Evolutionary conservation across 2,888 invertebrate genomes (phyloP).

Genomic region (Nebria brevicollis): DNA sequence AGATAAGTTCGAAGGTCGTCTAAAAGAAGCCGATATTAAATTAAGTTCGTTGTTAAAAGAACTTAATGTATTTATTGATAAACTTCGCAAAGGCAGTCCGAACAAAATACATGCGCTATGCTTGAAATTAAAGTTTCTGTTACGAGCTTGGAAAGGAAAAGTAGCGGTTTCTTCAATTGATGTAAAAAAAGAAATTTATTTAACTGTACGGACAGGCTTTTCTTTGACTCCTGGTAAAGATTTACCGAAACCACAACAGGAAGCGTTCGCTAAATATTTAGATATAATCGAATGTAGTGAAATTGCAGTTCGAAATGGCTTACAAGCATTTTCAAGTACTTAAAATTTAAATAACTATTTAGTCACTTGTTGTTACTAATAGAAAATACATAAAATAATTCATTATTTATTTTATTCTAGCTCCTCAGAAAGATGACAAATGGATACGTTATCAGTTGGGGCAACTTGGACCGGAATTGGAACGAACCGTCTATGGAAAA

Average conservation of each 20-base stretch:
- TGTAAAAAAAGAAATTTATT: conserved; percentile 32
- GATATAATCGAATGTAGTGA: conserved; percentile 46
- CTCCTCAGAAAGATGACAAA: conserved; percentile 16
- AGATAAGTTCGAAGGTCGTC: conserved; percentile 26
- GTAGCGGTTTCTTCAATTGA: neutral
- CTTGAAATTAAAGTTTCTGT: conserved; percentile 35
- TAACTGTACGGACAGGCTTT: conserved; percentile 26
- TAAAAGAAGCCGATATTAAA: conserved; percentile 21
- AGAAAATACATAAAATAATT: too few species aligned
- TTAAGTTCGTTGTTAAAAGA: conserved; percentile 11
- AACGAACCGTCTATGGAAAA: conserved; percentile 41
- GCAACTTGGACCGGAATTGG: conserved; percentile 50
- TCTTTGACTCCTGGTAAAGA: conserved; percentile 4
- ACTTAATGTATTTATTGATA: conserved; percentile 14
- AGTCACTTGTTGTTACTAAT: too few species aligned
- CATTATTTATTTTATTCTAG: neutral
- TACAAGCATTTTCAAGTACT: conserved; percentile 31
- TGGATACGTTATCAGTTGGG: conserved; percentile 51
- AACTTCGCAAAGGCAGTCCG: conserved; percentile 19
- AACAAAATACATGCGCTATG: conserved; percentile 18
- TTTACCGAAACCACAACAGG: conserved; percentile 27
- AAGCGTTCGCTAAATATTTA: conserved; percentile 46
- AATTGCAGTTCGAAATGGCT: conserved; percentile 47
- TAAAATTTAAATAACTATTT: neutral
- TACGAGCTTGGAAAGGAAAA: conserved; percentile 12